Evolutionary conservation across 2,113 vertebrate genomes (phyloP).

Genomic region (Bambusicola thoracicus): DNA sequence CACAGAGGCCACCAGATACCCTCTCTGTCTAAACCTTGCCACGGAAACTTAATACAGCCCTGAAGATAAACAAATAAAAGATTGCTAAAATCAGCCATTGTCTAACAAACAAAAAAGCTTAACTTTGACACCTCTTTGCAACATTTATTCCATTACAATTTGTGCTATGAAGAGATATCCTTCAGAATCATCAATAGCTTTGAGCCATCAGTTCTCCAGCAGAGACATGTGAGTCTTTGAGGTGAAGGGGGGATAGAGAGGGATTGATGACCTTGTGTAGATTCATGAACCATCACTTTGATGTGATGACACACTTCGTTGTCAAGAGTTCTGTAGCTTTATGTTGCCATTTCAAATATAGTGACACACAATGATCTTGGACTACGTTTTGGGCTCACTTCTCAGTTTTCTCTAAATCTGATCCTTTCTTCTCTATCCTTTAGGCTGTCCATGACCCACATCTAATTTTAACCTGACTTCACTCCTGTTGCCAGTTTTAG

Average conservation of each 20-base stretch:
- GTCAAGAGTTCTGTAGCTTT: not conserved
- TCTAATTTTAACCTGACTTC: not conserved
- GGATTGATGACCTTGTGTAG: not conserved
- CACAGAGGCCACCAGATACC: not conserved
- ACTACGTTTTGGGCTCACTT: not conserved
- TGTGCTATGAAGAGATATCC: not conserved
- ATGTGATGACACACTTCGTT: not conserved
- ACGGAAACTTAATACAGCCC: not conserved
- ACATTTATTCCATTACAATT: not conserved
- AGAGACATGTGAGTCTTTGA: not conserved
- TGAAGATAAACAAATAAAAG: conserved; percentile 9
- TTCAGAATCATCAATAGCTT: not conserved
- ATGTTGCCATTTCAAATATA: not conserved
- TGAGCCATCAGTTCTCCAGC: not conserved
- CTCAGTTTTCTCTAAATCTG: not conserved
- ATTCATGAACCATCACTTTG: not conserved
- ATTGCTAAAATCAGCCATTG: not conserved
- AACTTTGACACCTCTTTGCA: not conserved
- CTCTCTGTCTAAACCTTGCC: not conserved
- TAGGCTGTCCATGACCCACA: not conserved
- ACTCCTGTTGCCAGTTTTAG: not conserved
- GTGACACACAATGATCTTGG: not conserved
- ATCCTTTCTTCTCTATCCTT: not conserved
- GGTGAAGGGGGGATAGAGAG: not conserved
- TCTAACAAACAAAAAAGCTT: not conserved